phyloP scores from a whole-genome alignment of 2,888 invertebrate species.

The Trissonchulus latispiculum region DNA sequence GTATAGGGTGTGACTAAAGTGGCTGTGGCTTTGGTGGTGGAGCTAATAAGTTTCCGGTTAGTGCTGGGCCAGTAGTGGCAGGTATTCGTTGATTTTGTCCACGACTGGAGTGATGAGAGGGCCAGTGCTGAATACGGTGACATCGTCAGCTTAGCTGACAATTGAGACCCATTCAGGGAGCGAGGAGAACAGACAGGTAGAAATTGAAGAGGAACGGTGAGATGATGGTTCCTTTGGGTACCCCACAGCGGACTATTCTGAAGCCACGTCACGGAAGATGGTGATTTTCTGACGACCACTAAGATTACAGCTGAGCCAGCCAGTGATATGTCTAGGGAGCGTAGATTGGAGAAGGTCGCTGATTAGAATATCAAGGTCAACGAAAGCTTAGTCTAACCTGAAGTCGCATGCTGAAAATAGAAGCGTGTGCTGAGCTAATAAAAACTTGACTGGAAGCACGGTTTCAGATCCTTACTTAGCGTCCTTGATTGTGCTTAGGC shows the following conservation, averaged over 20 bases:
- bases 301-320: background rate
- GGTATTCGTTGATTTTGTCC: background rate
- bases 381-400: too few species aligned
- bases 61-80: background rate
- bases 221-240: background rate
- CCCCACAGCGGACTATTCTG: background rate
- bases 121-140: background rate
- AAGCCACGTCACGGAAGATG: background rate
- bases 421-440: too few species aligned
- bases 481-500: too few species aligned
- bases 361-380: too few species aligned
- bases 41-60: background rate
- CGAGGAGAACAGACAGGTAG: background rate
- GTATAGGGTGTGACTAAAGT: background rate
- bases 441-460: too few species aligned
- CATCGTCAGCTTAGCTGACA: background rate
- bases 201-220: background rate
- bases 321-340: background rate
- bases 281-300: background rate
- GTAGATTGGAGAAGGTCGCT: background rate
- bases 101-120: background rate
- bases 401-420: too few species aligned
- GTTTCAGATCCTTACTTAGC: too few species aligned
- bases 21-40: background rate
- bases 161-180: background rate